Evolutionary conservation across 2,113 vertebrate species (phyloP), one percentile per base, ranked within the genome.

Genomic region (Xyrauchen texanus): DNA sequence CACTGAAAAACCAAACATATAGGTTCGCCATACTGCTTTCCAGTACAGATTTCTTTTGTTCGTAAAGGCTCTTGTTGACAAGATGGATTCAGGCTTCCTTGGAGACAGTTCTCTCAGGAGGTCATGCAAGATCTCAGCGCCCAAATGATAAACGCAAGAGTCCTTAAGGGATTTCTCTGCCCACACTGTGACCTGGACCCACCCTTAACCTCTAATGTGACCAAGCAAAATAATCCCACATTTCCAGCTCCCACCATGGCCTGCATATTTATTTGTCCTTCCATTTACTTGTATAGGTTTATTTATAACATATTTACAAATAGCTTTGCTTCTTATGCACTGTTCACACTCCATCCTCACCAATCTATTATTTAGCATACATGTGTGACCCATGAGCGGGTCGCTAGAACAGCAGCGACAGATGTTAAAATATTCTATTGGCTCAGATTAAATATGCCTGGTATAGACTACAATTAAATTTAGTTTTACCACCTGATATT

Each of bases 211-310:
- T 87, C 77, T 72, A 45, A 65, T 73, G 85, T 89, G 88, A 88
- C 82, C 65, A 51, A 66, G 71, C 69, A 52, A 70, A 84, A 84
- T 77, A 84, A 78, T 81, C 88, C 88, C 71, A 49, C 81, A 88
- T 89, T 83, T 87, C 88, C 77, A 87, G 88, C 93, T 93, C 90
- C 92, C 92, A 92, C 84, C 64, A 11, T 76, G 73, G 78, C 79
- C 62, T 84, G 72, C 89, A 62, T 15, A 87, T 92, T 90, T 90
- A 91, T 92, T 92, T 91, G 89, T 34, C 21, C 21, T 34, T 34
- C 21, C 21, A 3, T 34, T 34, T 86, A 82, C 87, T 86, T 65
- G 13, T 76, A 16, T 69, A 42, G 61, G 71, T 86, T 87, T 83
- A 76, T 83, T 83, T 83, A 79, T 83, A 67, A 10, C 68, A 72